phyloP scores from a whole-genome alignment of 2,113 vertebrate genomes.

The Psilopogon haemacephalus region DNA sequence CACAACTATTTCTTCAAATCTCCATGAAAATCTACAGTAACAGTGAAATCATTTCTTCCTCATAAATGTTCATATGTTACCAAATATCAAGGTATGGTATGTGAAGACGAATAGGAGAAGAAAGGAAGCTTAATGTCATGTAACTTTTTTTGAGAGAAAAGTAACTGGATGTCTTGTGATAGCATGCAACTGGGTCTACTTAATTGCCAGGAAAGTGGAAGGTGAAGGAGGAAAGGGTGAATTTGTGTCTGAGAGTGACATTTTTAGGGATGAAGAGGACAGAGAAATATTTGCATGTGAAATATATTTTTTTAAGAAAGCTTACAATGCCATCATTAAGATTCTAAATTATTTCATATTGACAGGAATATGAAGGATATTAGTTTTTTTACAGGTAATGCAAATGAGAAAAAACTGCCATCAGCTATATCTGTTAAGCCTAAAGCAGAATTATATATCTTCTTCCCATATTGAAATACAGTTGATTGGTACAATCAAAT shows the following conservation, averaged over 20 bases:
- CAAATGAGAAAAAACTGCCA: background rate
- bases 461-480: background rate
- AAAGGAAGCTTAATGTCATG: background rate
- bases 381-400: background rate
- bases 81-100: background rate
- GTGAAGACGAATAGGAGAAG: background rate
- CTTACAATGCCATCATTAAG: background rate
- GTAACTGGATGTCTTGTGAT: background rate
- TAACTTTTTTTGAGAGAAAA: background rate
- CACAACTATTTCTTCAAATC: background rate
- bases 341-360: background rate
- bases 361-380: background rate
- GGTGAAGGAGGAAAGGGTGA: background rate
- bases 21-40: background rate
- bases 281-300: background rate
- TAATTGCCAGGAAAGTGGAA: background rate
- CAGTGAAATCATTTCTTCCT: background rate
- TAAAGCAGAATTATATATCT: background rate
- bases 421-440: background rate
- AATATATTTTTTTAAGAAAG: background rate
- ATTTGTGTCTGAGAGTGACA: background rate
- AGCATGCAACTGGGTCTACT: too few species aligned
- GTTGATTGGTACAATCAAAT: background rate
- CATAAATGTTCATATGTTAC: accelerated
- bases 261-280: background rate